Evolutionary conservation across 2,113 vertebrate species (phyloP), one percentile per base, ranked within the genome.

Genomic region (Alces alces): DNA sequence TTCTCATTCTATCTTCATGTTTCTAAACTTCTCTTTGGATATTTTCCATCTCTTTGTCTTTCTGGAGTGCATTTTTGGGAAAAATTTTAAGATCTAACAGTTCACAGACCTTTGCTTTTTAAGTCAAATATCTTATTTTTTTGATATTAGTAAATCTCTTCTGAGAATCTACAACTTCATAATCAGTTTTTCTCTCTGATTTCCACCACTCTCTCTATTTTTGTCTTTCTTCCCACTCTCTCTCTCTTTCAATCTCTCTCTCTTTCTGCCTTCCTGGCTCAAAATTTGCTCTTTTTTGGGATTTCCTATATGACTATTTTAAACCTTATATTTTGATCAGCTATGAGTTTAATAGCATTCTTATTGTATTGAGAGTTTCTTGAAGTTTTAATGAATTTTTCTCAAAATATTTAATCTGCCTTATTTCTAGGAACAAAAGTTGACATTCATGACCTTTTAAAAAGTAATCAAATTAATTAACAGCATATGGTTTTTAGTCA

Each of bases 381-480:
- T 87, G 25, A 23, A 60, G 27, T 36, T 87, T 91, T 47, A 79
- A 88, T 79, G 55, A 15, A 84, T 84, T 84, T 57, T 80, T 84
- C 36, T 60, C 17, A 39, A 33, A n/a, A 66, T 93, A n/a, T 85
- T 27, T 14, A 95, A 33, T 43, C 13, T 87, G 30, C 33, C 30
- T 55, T 70, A 66, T 94, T 92, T 89, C 79, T 95, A 70, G 85
- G 30, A 70, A 61, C 30, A 94, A 27, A 86, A 80, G 8, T 47
- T 95, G 45, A 55, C 10, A 33, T 96, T n/a, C 6, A 50, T 80
- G 2, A 55, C 25, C 11, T 93, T 86, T 93, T 79, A 79, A 91
- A 94, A 82, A 73, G 8, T 66, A 86, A 73, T 86, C 36, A 86
- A 96, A 92, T 86, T 79, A 88, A 93, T 79, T 66, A 85, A 94